phyloP scores from a whole-genome alignment of 2,113 vertebrate species.

The Columba janthina region DNA sequence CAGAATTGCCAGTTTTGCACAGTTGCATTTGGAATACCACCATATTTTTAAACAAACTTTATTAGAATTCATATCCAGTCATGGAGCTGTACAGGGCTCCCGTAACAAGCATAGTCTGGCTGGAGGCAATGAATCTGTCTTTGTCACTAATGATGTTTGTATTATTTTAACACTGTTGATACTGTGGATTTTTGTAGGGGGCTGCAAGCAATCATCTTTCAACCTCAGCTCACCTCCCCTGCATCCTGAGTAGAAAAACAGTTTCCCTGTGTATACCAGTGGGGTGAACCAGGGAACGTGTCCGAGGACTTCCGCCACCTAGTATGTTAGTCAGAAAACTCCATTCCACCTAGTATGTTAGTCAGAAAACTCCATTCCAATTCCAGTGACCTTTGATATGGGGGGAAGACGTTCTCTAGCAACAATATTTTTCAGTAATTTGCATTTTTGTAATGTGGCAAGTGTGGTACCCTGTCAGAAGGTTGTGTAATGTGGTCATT shows the following conservation, averaged over 20 bases:
- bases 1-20: constrained; percentile 20
- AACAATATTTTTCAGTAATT: neutral
- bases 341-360: neutral
- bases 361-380: neutral
- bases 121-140: constrained; percentile 62
- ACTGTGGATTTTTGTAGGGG: neutral
- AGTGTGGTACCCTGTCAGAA: neutral
- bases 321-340: neutral
- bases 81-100: constrained; percentile 8
- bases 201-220: neutral
- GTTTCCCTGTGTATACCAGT: neutral
- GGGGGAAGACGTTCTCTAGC: neutral
- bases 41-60: constrained; percentile 43
- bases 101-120: constrained; percentile 42
- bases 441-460: neutral
- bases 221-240: neutral
- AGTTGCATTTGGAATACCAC: constrained; percentile 7
- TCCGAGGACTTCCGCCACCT: neutral
- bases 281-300: neutral
- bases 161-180: constrained; percentile 46
- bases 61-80: constrained; percentile 57
- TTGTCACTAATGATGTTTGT: constrained; percentile 62
- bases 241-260: neutral
- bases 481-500: neutral
- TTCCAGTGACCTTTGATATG: neutral